Evolutionary conservation across 2,797 vertebrate genomes (phyloP).

Genomic region (Podargus strigoides): DNA sequence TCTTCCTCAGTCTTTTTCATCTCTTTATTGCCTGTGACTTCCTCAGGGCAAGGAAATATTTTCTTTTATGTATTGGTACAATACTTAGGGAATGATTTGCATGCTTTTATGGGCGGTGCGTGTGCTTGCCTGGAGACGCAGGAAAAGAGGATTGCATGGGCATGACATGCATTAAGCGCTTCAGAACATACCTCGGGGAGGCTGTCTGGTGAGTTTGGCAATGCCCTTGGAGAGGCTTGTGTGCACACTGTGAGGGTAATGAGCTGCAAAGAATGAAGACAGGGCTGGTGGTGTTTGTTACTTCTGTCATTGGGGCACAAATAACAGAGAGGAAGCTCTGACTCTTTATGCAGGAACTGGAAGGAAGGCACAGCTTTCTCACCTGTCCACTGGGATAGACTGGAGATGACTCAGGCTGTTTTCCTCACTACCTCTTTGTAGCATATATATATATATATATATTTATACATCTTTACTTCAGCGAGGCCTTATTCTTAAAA

Average conservation of each 20-base stretch:
- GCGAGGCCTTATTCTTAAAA: background rate
- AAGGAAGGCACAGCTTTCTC: background rate
- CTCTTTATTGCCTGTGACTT: background rate
- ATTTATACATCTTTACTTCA: background rate
- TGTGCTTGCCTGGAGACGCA: conserved; percentile 50
- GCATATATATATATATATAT: background rate
- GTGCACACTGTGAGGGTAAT: background rate
- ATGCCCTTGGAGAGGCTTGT: background rate
- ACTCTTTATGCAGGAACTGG: background rate
- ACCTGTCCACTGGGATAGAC: background rate
- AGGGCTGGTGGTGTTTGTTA: background rate
- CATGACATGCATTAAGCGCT: background rate
- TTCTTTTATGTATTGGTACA: background rate
- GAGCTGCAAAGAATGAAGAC: background rate
- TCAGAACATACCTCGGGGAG: background rate
- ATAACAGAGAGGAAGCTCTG: background rate
- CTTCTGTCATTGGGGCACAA: background rate
- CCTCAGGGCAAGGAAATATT: conserved; percentile 48
- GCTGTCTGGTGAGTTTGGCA: background rate
- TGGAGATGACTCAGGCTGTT: background rate
- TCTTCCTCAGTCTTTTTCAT: background rate
- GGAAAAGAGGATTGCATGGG: conserved; percentile 37
- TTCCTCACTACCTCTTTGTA: background rate
- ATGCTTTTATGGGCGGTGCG: background rate
- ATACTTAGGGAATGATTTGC: conserved; percentile 5